These are phyloP conservation scores for Tetranychus urticae DNA, from an alignment of 1,140 invertebrate species.

Conservation along the genomic window DNA sequence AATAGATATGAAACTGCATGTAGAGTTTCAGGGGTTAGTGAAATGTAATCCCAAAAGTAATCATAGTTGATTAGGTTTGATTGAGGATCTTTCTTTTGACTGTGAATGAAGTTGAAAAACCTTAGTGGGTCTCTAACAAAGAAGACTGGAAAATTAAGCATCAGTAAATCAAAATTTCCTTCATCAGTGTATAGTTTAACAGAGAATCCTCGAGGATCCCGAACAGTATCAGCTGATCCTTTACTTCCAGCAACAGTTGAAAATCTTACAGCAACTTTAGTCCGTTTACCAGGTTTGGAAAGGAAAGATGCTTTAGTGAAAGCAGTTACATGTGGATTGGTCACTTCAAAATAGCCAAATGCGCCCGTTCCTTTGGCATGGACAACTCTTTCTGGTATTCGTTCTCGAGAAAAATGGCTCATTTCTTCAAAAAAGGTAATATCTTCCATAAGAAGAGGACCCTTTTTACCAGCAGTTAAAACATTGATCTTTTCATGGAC, in stretches of 20 bases:
- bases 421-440: slow-evolving; percentile 61
- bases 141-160: slow-evolving; percentile 93
- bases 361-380: slow-evolving; percentile 92
- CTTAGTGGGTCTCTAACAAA: slow-evolving; percentile 36
- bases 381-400: slow-evolving; percentile 89
- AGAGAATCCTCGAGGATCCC: slow-evolving; percentile 82
- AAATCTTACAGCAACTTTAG: slow-evolving; percentile 52
- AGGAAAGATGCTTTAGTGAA: slow-evolving; percentile 65
- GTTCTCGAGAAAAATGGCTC: slow-evolving; percentile 62
- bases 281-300: slow-evolving; percentile 54
- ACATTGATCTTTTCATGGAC: slow-evolving; percentile 49
- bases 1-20: slow-evolving; percentile 73
- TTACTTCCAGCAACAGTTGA: slow-evolving; percentile 69
- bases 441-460: slow-evolving; percentile 69
- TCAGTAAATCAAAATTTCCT: slow-evolving; percentile 85
- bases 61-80: slow-evolving; percentile 74
- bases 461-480: slow-evolving; percentile 59
- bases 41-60: slow-evolving; percentile 51
- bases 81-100: slow-evolving; percentile 68
- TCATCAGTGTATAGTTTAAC: slow-evolving; percentile 90
- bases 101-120: slow-evolving; percentile 65
- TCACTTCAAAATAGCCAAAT: slow-evolving; percentile 77
- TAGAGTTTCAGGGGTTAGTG: slow-evolving; percentile 39
- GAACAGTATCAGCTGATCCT: slow-evolving; percentile 63
- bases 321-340: slow-evolving; percentile 32